These are phyloP conservation scores for Limnephilus rhombicus DNA, from an alignment of 2,888 invertebrate genomes.

Conservation along the genomic window DNA sequence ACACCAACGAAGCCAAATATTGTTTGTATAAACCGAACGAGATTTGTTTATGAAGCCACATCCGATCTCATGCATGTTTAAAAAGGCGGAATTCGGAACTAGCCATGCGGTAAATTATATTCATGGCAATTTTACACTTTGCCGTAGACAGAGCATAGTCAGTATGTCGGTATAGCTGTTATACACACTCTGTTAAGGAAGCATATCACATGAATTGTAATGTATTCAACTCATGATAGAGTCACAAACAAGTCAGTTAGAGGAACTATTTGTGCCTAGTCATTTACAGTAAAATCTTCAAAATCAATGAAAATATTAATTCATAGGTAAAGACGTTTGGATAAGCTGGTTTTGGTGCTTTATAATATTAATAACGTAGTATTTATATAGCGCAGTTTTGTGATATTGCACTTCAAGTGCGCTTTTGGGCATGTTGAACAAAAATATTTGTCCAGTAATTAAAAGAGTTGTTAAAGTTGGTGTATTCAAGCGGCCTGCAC, in stretches of 20 bases:
- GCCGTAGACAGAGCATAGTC: not conserved
- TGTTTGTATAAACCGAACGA: not conserved
- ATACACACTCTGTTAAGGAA: not conserved
- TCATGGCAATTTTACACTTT: constrained; percentile 35
- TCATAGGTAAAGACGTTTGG: too few species aligned
- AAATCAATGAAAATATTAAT: not conserved
- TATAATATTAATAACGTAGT: too few species aligned
- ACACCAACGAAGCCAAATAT: not conserved
- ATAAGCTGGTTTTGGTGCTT: too few species aligned
- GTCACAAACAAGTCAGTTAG: not conserved
- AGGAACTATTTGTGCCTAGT: not conserved
- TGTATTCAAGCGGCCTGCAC: too few species aligned
- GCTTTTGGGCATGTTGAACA: too few species aligned
- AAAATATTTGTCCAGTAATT: too few species aligned
- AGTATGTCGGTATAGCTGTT: not conserved
- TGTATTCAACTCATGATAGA: not conserved
- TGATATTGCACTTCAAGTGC: too few species aligned
- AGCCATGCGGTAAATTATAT: constrained; percentile 53
- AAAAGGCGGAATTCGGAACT: constrained; percentile 38
- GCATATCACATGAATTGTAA: not conserved
- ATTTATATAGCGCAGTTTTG: too few species aligned
- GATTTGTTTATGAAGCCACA: constrained; percentile 22
- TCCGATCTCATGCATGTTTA: constrained; percentile 51
- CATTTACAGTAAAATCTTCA: not conserved
- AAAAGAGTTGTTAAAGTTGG: too few species aligned